Base-by-base conservation (phyloP, 2,888 invertebrate genomes). In the Mesorhabditis spiculigera region DNA sequence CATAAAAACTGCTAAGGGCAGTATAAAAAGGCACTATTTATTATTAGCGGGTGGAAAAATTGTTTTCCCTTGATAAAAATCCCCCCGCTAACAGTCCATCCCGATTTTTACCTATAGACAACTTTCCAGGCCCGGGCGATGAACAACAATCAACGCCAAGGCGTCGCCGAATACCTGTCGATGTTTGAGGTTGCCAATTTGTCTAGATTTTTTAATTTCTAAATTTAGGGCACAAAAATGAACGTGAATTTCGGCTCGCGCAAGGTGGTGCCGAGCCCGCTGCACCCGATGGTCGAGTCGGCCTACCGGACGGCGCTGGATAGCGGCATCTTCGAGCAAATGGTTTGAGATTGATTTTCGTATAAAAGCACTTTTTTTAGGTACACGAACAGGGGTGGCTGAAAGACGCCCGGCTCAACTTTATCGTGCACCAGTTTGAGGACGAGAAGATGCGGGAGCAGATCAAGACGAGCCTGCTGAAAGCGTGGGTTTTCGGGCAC, bases 321-420 rank as follows among this genome's bases (percentile, higher is more conserved):
- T 50, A 78, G 75, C 28, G 75, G 73, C 5, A 63, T 82, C 4
- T 76, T 86, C 43, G 79, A 80, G 65, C 67, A 78, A n/a, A 75
- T 86, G 77, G 76, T 81, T 5, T 45, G 67, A 43, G 6, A 62
- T 68, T 43, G 4, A 45, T 63, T 28, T 5, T 16, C 42, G 10
- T 44, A 16, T 66, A 5, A 28, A 4, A 45, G n/a, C 13, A 50
- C 45, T 41, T 13, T 3, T 50, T 41, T 16, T 28, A 72, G 72
- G 70, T 73, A 13, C 65, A 71, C 5, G 83, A 83, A 43, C 86
- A 86, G 70, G 75, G 78, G 65, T 85, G 85, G 84, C 72, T 86
- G 63, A 78, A 82, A 13, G 70, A 71, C 44, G 71, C 69, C 3
- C 69, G 76, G 16, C 61, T 73, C 4, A 69, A 72, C 69, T 45